phyloP scores from a whole-genome alignment of 2,113 vertebrate species.

The Salvator merianae region DNA sequence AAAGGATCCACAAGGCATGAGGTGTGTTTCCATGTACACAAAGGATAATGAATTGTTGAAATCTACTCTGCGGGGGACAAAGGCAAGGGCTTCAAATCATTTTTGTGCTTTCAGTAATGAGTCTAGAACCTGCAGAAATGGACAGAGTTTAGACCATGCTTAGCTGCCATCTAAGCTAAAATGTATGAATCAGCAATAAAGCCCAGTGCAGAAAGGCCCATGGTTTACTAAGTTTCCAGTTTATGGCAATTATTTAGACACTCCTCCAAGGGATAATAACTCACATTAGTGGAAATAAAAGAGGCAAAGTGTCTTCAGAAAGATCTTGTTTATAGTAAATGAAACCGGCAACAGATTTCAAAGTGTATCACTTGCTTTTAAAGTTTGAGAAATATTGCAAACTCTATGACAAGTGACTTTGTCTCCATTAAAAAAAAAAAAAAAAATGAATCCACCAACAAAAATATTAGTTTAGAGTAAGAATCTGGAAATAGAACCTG shows the following conservation, averaged over 20 bases:
- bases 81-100: not conserved
- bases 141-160: not conserved
- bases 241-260: not conserved
- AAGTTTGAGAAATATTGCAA: not conserved
- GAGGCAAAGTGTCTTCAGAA: not conserved
- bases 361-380: too few species aligned
- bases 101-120: not conserved
- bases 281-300: slow-evolving; percentile 19
- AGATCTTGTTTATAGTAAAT: not conserved
- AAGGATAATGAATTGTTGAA: not conserved
- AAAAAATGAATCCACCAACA: too few species aligned
- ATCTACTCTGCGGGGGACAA: too few species aligned
- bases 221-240: not conserved
- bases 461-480: too few species aligned
- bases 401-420: not conserved
- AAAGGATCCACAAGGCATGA: not conserved
- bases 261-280: rapidly evolving
- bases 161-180: not conserved
- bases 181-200: not conserved
- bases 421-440: not conserved
- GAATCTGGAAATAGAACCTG: too few species aligned
- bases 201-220: too few species aligned
- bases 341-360: too few species aligned
- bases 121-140: not conserved
- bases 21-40: not conserved